Percentiles rank a stretch among this genome's conserved stretches.
phyloP scores from a whole-genome alignment of 1,140 invertebrate species.

The Drosophila leontia region DNA sequence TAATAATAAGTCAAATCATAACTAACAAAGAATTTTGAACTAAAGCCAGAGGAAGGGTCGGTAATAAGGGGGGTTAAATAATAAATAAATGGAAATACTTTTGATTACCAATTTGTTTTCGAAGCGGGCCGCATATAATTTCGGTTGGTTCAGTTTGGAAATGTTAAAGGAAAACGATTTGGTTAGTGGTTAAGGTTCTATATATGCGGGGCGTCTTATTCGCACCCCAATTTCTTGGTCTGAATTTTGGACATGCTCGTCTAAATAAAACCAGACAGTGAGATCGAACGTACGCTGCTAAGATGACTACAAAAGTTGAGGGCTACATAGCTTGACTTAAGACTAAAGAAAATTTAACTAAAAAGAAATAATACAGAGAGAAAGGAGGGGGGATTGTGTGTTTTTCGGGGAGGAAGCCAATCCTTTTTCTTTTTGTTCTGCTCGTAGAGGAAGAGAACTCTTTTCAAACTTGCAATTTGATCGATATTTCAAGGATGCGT shows the following conservation, averaged over 20 bases:
- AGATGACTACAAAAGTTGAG: constrained; percentile 38
- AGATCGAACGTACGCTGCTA: constrained; percentile 62
- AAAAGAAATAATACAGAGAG: constrained; percentile 40
- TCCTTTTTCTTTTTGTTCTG: constrained; percentile 14
- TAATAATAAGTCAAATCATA: constrained; percentile 50
- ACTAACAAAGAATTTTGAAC: constrained; percentile 45
- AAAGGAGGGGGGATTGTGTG: neutral
- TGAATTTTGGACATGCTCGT: constrained; percentile 48
- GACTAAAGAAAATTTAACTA: constrained; percentile 42
- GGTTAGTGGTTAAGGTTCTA: constrained; percentile 45
- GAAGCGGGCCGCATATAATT: constrained; percentile 53
- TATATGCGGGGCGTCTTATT: constrained; percentile 8
- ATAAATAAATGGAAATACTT: constrained; percentile 22
- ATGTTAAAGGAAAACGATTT: constrained; percentile 63
- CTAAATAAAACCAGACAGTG: constrained; percentile 84
- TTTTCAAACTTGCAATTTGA: constrained; percentile 71
- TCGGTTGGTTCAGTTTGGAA: constrained; percentile 44
- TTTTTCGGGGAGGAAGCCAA: constrained; percentile 31
- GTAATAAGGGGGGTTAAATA: constrained; percentile 19
- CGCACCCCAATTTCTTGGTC: constrained; percentile 40
- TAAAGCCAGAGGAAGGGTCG: constrained; percentile 1
- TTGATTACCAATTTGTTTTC: constrained; percentile 62
- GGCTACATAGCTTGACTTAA: constrained; percentile 50
- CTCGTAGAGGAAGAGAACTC: constrained; percentile 63
- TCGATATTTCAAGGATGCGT: constrained; percentile 36